Percentiles rank a stretch among this genome's conserved stretches.
phyloP scores from a whole-genome alignment of 2,113 vertebrate genomes.

The Pyrgilauda ruficollis region DNA sequence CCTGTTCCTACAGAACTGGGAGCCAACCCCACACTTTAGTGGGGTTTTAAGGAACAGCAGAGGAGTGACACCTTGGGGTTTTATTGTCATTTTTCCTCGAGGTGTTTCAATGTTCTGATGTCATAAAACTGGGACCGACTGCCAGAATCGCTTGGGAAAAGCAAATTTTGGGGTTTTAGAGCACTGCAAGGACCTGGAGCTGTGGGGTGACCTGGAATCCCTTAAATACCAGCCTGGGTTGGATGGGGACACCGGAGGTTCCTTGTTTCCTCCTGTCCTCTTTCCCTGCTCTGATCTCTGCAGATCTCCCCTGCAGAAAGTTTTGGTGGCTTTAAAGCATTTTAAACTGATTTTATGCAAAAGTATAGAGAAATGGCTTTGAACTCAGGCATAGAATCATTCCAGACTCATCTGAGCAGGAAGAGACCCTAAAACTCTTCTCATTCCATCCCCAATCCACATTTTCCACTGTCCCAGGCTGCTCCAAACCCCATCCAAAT shows the following conservation, averaged over 20 bases:
- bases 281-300: neutral
- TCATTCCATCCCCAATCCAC: too few relatives aligned
- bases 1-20: neutral
- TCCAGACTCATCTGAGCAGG: neutral
- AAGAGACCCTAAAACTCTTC: neutral
- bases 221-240: neutral
- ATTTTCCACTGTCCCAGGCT: neutral
- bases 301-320: neutral
- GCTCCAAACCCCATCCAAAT: neutral
- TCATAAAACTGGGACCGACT: accelerated
- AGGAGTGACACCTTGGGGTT: neutral
- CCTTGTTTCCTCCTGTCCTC: neutral
- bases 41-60: neutral
- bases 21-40: accelerated
- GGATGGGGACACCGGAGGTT: accelerated
- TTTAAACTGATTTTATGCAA: neutral
- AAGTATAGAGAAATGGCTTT: neutral
- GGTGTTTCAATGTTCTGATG: accelerated
- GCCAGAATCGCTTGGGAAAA: neutral
- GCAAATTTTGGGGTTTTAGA: accelerated
- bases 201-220: neutral
- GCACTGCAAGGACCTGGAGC: neutral
- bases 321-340: neutral
- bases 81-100: accelerated
- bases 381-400: neutral